Evolutionary conservation across 1,140 invertebrate genomes (phyloP), one percentile per base, ranked within the genome.

Genomic region (Phortica variegata): DNA sequence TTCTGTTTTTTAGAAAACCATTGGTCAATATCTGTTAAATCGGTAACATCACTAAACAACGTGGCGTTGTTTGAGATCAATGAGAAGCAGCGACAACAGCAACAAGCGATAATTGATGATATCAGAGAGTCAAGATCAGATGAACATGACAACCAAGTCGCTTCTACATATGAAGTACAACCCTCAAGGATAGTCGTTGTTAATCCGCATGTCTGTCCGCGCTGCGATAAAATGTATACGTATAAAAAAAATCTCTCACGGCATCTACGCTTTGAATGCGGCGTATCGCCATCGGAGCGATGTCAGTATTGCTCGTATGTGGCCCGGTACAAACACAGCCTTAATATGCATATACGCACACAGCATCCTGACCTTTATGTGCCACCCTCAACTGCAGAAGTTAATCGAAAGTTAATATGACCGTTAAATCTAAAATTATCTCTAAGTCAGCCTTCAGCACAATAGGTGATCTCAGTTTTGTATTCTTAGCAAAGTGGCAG

Each of bases 221-320:
- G 73, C 13, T 86, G 85, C 54, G 79, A 80, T n/a, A 81, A 83
- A 52, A 65, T 71, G 34, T 86, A 85, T 73, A 79, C 79, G 12
- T 81, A 82, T 61, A 80, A 79, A 41, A 77, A 77, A 47, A 81
- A 82, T 9, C 60, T 85, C 3, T 76, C 78, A 18, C 81, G 82
- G 15, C 82, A 85, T 54, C 54, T 78, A 26, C 76, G 77, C 26
- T 82, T 79, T 61, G 80, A 83, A 54, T 84, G 82, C 52, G 80
- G 80, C 23, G 79, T 80, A 43, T 76, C 77, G 58, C 82, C 83
- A 1, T 77, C 79, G n/a, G 82, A 82, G 47, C 73, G 80, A 50
- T 84, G 85, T 60, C 76, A 75, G 12, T 76, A 81, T 53, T 84
- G 83, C 42, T 60, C 78, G 2, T 82, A 84, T 54, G 78, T 78